Percentiles rank a stretch among this genome's conserved stretches.
Evolutionary conservation across 1,140 invertebrate species (phyloP).

Genomic region (Neomicropteryx cornuta): DNA sequence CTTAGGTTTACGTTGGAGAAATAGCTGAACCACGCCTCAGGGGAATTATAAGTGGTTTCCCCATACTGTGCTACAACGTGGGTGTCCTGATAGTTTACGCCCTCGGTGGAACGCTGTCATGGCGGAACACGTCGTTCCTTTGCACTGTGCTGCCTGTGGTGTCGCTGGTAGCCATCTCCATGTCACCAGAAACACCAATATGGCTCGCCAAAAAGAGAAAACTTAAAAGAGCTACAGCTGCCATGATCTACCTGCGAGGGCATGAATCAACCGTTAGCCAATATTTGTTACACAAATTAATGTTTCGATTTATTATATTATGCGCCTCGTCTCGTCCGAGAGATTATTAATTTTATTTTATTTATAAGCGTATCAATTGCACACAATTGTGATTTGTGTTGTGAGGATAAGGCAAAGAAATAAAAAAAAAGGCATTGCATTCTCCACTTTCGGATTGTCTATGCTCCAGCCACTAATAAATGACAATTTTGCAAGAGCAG

Average conservation of each 20-base stretch:
- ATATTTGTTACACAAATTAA: too few relatives aligned
- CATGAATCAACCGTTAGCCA: conserved; percentile 26
- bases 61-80: conserved; percentile 55
- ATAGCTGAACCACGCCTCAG: conserved; percentile 56
- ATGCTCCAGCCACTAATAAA: too few relatives aligned
- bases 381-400: too few relatives aligned
- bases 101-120: conserved; percentile 48
- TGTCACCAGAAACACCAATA: conserved; percentile 59
- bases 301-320: too few relatives aligned
- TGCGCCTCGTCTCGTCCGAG: too few relatives aligned
- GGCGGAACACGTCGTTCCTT: conserved; percentile 51
- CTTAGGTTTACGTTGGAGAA: conserved; percentile 57
- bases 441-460: too few relatives aligned
- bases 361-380: too few relatives aligned
- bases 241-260: conserved; percentile 55
- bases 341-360: too few relatives aligned
- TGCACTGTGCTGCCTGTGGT: conserved; percentile 46
- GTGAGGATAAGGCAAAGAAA: too few relatives aligned
- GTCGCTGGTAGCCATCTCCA: conserved; percentile 43
- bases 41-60: conserved; percentile 51
- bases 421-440: too few relatives aligned
- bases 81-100: conserved; percentile 60
- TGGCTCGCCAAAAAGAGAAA: conserved; percentile 53
- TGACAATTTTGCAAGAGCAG: too few relatives aligned
- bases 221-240: conserved; percentile 48